Conservation (phyloP, 35 echinoderm and acorn worm species). For the Amphiura filiformis region DNA sequence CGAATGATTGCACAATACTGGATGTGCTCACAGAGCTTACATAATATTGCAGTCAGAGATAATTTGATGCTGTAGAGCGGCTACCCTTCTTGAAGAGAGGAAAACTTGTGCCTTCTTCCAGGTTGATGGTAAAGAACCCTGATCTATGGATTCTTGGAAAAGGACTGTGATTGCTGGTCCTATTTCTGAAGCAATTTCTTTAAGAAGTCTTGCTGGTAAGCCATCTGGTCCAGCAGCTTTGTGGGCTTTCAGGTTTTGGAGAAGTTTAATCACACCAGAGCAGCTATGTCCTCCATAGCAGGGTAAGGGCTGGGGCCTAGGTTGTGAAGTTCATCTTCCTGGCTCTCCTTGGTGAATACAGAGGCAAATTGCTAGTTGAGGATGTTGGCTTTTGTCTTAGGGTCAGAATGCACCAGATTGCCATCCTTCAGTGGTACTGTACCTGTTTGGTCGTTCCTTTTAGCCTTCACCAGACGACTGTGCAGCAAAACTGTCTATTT, state of each 20-base stretch:
- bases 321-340: not conserved
- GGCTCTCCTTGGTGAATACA: not conserved
- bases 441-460: not conserved
- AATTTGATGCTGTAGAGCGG: slow-evolving; percentile 42
- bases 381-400: slow-evolving; percentile 2
- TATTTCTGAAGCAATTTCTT: slow-evolving; percentile 18
- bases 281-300: slow-evolving; percentile 1
- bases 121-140: slow-evolving; percentile 33
- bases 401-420: not conserved
- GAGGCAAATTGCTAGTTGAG: not conserved
- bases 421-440: not conserved
- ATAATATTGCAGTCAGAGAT: slow-evolving; percentile 48
- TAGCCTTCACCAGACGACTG: not conserved
- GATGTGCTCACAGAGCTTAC: slow-evolving; percentile 57
- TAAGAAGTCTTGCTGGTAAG: slow-evolving; percentile 15
- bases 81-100: slow-evolving; percentile 50
- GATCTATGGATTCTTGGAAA: slow-evolving; percentile 31
- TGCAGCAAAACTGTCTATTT: no score
- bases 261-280: slow-evolving; percentile 24
- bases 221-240: slow-evolving; percentile 36
- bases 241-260: slow-evolving; percentile 7
- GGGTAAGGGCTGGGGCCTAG: slow-evolving; percentile 15
- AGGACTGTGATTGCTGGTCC: slow-evolving; percentile 30
- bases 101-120: slow-evolving; percentile 34
- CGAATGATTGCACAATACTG: slow-evolving; percentile 16